Evolutionary conservation across 2,888 invertebrate genomes (phyloP).

Genomic region (Heteropelma amictum): DNA sequence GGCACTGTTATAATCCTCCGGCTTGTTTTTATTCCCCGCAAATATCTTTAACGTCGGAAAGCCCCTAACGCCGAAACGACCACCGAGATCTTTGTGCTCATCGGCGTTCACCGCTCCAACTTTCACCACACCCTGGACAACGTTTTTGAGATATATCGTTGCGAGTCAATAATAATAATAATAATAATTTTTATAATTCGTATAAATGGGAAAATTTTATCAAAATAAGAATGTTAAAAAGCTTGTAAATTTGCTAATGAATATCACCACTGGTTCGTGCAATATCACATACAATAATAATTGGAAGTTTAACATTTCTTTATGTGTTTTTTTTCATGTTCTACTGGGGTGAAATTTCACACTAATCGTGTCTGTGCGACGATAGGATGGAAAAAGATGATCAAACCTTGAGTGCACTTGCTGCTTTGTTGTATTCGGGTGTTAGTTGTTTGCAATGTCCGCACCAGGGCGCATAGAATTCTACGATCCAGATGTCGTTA

Average conservation of each 20-base stretch:
- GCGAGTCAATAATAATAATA: no score
- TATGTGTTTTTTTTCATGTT: no score
- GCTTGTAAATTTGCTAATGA: no score
- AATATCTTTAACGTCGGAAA: constrained; percentile 99
- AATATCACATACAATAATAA: no score
- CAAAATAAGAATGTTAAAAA: no score
- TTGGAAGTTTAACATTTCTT: no score
- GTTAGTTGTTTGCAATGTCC: constrained; percentile 94
- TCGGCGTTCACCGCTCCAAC: constrained; percentile 97
- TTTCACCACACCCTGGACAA: constrained; percentile 91
- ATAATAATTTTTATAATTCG: no score
- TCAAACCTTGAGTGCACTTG: constrained; percentile 92
- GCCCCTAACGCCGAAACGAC: constrained; percentile 90
- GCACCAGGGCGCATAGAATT: constrained; percentile 98
- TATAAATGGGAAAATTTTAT: no score
- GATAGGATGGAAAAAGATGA: neutral
- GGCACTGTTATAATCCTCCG: constrained; percentile 90
- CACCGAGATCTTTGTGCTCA: constrained; percentile 89
- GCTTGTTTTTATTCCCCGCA: constrained; percentile 88
- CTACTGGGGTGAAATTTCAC: no score
- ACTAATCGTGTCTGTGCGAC: no score
- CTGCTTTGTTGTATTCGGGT: constrained; percentile 96
- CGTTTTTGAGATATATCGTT: neutral
- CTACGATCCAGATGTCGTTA: constrained; percentile 95
- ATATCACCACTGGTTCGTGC: no score